Evolutionary conservation across 2,113 vertebrate genomes (phyloP).

Genomic region (Eurystomus gularis): DNA sequence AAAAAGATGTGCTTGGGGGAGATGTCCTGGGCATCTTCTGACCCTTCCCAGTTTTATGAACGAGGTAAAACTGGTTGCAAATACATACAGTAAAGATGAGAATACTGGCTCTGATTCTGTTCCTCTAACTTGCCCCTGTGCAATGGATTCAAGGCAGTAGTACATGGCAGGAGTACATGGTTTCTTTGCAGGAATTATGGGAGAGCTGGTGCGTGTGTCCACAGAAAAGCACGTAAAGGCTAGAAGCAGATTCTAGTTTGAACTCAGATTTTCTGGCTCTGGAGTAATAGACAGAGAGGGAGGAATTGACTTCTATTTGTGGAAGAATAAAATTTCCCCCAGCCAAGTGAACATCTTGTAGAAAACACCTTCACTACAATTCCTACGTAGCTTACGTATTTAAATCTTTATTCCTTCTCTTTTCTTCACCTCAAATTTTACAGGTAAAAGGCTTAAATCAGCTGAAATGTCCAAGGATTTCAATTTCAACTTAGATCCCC

Average conservation of each 20-base stretch:
- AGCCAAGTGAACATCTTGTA: neutral
- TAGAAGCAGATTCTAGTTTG: neutral
- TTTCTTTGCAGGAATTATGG: neutral
- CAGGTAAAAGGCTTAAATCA: neutral
- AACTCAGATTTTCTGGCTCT: neutral
- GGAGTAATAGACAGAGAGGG: neutral
- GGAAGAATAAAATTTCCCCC: neutral
- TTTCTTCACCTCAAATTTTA: neutral
- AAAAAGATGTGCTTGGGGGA: neutral
- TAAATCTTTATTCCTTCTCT: neutral
- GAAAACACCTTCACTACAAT: neutral
- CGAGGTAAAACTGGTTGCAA: neutral
- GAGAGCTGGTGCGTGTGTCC: too few relatives aligned
- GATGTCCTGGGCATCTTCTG: neutral
- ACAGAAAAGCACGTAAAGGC: neutral
- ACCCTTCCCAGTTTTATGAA: rapidly evolving
- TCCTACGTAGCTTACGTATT: neutral
- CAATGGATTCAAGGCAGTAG: neutral
- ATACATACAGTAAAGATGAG: neutral
- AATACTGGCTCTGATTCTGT: neutral
- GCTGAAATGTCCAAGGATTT: neutral
- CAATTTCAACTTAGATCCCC: neutral
- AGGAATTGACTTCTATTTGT: neutral
- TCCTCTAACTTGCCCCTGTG: neutral
- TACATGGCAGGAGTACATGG: neutral